These are phyloP conservation scores for Desmophyllum pertusum DNA, from an alignment of 92 coral and sea anemone species.

Conservation along the genomic window DNA sequence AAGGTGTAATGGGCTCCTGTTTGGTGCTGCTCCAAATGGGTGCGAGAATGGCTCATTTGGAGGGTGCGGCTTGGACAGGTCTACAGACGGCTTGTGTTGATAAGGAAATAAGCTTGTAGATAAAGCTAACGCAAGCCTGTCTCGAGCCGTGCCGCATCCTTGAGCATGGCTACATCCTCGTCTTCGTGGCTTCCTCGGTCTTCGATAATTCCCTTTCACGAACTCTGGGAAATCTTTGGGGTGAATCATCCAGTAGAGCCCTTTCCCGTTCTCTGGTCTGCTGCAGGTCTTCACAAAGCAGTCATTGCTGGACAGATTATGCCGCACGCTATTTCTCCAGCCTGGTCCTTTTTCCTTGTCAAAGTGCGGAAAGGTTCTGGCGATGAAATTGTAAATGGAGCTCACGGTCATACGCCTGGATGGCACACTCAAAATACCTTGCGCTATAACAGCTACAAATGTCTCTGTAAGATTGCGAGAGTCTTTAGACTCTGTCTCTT, in stretches of 20 bases:
- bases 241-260: too few relatives aligned
- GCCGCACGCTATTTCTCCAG: constrained; percentile 97
- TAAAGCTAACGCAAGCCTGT: constrained; percentile 40
- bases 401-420: constrained; percentile 95
- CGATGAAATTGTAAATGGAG: constrained; percentile 90
- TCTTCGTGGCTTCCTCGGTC: constrained; percentile 91
- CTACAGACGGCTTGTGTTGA: constrained; percentile 46
- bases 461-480: constrained; percentile 79
- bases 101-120: constrained; percentile 42
- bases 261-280: constrained; percentile 97
- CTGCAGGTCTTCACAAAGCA: constrained; percentile 97
- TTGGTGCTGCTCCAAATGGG: constrained; percentile 61
- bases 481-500: constrained; percentile 61
- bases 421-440: constrained; percentile 89
- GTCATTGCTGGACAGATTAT: too few relatives aligned
- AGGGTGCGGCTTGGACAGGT: constrained; percentile 56
- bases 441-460: constrained; percentile 96
- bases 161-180: constrained; percentile 82
- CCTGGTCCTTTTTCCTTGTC: constrained; percentile 98
- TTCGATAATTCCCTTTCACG: constrained; percentile 91
- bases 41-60: constrained; percentile 60
- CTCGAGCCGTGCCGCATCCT: constrained; percentile 50
- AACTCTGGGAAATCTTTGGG: constrained; percentile 97
- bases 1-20: too few relatives aligned
- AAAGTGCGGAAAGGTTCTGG: constrained; percentile 88